These are phyloP conservation scores for Cololabis saira DNA, from an alignment of 2,113 vertebrate genomes.

Conservation along the genomic window DNA sequence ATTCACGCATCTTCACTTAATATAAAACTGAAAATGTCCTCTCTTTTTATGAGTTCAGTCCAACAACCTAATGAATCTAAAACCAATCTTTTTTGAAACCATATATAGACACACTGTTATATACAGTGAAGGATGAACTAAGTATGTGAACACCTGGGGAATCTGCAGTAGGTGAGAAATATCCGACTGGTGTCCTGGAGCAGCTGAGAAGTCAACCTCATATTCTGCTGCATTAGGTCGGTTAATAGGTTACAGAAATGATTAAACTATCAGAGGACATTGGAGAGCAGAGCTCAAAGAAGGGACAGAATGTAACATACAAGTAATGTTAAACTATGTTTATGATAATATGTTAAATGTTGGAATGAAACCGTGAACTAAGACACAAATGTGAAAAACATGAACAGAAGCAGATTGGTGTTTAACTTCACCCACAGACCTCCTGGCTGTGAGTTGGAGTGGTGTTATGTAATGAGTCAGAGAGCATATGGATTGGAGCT, in stretches of 20 bases:
- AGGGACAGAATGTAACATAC: not conserved
- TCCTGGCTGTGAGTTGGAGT: constrained; percentile 47
- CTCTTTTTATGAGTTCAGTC: too few species aligned
- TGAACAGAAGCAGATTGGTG: constrained; percentile 27
- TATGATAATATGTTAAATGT: constrained; percentile 3
- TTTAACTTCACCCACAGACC: constrained; percentile 35
- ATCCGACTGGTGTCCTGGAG: too few species aligned
- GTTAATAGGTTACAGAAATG: not conserved
- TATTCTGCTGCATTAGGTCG: too few species aligned
- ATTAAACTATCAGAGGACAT: constrained; percentile 1
- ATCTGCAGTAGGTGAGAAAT: too few species aligned
- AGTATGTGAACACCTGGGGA: too few species aligned
- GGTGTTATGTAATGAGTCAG: constrained; percentile 63
- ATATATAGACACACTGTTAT: too few species aligned
- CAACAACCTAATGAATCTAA: too few species aligned
- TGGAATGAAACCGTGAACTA: constrained; percentile 28
- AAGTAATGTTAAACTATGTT: not conserved
- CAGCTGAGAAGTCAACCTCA: too few species aligned
- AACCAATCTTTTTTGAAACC: too few species aligned
- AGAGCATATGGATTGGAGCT: constrained; percentile 65
- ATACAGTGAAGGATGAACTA: too few species aligned
- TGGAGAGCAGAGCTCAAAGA: constrained; percentile 3
- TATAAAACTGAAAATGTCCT: too few species aligned
- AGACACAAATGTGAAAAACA: constrained; percentile 12
- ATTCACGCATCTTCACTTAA: too few species aligned